phyloP scores from a whole-genome alignment of 2,113 vertebrate species.

The Pangasianodon gigas region DNA sequence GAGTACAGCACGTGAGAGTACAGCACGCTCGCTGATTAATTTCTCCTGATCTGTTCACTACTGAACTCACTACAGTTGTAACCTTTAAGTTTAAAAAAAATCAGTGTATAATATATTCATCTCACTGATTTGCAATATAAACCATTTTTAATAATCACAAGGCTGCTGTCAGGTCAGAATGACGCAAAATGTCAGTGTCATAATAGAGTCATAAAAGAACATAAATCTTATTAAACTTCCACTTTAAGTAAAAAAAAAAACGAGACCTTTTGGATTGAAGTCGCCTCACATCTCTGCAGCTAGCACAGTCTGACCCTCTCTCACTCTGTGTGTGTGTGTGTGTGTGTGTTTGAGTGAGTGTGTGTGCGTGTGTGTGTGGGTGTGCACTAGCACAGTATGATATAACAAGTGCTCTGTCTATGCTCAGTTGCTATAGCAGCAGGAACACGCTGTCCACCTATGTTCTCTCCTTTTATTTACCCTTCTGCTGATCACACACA shows the following conservation, averaged over 20 bases:
- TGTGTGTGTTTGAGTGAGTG: background rate
- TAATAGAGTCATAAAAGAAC: background rate
- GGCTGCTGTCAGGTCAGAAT: background rate
- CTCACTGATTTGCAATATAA: background rate
- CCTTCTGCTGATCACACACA: slow-evolving; percentile 58
- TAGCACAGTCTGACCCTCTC: slow-evolving; percentile 57
- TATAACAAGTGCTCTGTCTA: slow-evolving; percentile 58
- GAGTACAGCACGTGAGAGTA: too few species aligned
- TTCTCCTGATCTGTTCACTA: background rate
- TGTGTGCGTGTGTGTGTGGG: background rate
- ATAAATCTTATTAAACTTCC: background rate
- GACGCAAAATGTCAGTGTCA: too few species aligned
- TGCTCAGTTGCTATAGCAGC: slow-evolving; percentile 66
- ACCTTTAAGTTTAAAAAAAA: too few species aligned
- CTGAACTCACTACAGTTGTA: too few species aligned
- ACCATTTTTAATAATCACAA: too few species aligned
- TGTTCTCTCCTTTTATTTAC: slow-evolving; percentile 67
- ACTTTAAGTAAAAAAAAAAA: background rate
- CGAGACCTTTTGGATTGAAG: background rate
- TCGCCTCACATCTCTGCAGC: background rate
- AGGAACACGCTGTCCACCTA: slow-evolving; percentile 65
- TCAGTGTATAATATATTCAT: background rate
- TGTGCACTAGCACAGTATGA: slow-evolving; percentile 50
- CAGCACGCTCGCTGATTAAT: too few species aligned
- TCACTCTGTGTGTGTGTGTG: background rate